These are phyloP conservation scores for Theocolax elegans DNA, from an alignment of 1,140 invertebrate species.

Conservation along the genomic window DNA sequence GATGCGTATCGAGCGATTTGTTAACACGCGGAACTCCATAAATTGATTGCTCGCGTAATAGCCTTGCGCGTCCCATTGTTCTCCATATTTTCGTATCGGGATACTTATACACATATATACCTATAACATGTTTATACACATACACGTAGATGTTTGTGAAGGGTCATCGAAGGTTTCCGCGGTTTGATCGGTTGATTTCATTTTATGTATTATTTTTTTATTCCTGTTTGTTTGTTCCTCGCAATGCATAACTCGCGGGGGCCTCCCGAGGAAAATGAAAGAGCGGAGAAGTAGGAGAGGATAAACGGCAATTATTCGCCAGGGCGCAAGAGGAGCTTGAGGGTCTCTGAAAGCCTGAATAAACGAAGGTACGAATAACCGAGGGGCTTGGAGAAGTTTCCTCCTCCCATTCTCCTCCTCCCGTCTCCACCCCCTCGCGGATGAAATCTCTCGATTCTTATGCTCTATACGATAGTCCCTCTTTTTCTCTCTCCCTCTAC, in stretches of 20 bases:
- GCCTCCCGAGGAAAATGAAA: slow-evolving; percentile 35
- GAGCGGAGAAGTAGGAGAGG: slow-evolving; percentile 31
- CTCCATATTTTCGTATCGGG: too few species aligned
- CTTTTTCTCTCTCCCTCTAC: slow-evolving; percentile 24
- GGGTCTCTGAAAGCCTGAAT: slow-evolving; percentile 10
- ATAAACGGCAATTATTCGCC: slow-evolving; percentile 30
- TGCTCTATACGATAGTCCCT: too few species aligned
- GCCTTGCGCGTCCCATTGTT: background rate
- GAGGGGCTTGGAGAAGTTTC: slow-evolving; percentile 16
- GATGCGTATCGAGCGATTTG: slow-evolving; percentile 12
- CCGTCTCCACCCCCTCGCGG: slow-evolving; percentile 33
- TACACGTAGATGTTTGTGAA: too few species aligned
- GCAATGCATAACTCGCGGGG: too few species aligned
- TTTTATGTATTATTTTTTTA: too few species aligned
- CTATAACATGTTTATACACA: too few species aligned
- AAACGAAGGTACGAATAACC: slow-evolving; percentile 28
- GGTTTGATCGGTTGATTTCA: background rate
- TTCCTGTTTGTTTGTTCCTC: too few species aligned
- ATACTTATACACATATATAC: too few species aligned
- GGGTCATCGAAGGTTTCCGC: background rate
- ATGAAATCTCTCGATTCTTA: slow-evolving; percentile 46
- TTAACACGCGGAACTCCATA: background rate
- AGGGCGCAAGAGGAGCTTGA: slow-evolving; percentile 11
- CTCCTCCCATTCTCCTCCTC: slow-evolving; percentile 23
- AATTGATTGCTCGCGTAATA: background rate